These are phyloP conservation scores for Lepus townsendii DNA, from an alignment of 2,797 vertebrate species.

Conservation along the genomic window DNA sequence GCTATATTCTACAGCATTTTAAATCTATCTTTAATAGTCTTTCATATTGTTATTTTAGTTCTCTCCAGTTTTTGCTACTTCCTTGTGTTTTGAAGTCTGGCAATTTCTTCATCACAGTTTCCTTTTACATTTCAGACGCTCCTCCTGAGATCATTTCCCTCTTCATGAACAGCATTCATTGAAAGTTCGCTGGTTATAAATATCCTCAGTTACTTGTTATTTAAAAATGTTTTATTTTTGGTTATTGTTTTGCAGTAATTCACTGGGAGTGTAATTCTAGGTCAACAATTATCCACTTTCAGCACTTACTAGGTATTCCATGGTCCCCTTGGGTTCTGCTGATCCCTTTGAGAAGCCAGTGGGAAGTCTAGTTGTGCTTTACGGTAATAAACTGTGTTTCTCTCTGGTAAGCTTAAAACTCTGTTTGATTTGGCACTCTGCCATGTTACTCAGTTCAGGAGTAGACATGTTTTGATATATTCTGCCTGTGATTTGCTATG, in stretches of 20 bases:
- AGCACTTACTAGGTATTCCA: background rate
- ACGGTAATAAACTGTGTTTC: conserved; percentile 3
- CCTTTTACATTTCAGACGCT: background rate
- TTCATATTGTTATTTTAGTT: background rate
- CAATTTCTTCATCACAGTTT: background rate
- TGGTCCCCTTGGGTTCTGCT: background rate
- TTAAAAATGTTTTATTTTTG: background rate
- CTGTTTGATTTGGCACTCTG: background rate
- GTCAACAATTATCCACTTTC: background rate
- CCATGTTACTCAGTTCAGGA: background rate
- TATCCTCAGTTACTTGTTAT: background rate
- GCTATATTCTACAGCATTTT: background rate
- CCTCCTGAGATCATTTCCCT: background rate
- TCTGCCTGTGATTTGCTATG: background rate
- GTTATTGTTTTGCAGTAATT: background rate
- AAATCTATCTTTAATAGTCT: background rate
- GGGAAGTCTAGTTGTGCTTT: background rate
- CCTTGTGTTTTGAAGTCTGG: background rate
- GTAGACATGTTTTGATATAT: background rate
- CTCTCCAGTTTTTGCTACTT: background rate
- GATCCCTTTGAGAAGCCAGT: background rate
- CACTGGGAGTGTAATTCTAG: background rate
- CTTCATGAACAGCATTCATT: background rate
- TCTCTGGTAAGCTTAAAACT: background rate
- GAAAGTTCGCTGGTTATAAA: background rate